phyloP scores from a whole-genome alignment of 2,888 invertebrate species.

The Tanytarsus gracilentus region DNA sequence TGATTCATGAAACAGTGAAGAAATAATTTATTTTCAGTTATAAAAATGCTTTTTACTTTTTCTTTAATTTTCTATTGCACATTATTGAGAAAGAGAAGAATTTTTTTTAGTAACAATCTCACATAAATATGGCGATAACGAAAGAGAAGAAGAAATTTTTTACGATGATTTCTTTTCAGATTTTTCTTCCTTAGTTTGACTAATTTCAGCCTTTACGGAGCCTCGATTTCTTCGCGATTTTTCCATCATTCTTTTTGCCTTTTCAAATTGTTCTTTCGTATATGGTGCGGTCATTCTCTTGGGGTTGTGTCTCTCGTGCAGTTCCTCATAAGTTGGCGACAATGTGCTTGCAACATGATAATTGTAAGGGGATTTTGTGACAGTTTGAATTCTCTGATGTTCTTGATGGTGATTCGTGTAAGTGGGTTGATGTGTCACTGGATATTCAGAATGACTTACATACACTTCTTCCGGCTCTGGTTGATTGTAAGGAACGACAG shows the following conservation, averaged over 20 bases:
- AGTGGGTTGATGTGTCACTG: neutral
- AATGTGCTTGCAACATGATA: conserved; percentile 37
- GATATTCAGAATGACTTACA: conserved; percentile 21
- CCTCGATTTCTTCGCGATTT: conserved; percentile 17
- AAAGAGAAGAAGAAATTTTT: neutral
- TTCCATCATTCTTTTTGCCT: conserved; percentile 30
- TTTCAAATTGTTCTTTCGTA: conserved; percentile 31
- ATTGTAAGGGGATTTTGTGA: conserved; percentile 36
- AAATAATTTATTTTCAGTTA: no score
- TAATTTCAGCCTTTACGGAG: neutral
- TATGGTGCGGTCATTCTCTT: conserved; percentile 30
- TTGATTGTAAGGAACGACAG: conserved; percentile 14
- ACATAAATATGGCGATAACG: conserved; percentile 26
- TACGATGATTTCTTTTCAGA: neutral
- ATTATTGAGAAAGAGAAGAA: neutral
- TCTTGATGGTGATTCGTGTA: conserved; percentile 7
- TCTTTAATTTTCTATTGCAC: neutral
- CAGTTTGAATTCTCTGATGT: no score
- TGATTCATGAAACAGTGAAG: no score
- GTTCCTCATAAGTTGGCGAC: conserved; percentile 2
- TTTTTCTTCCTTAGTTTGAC: neutral
- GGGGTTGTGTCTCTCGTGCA: conserved; percentile 22
- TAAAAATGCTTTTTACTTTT: no score
- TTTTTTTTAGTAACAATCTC: conserved; percentile 7
- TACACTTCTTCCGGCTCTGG: conserved; percentile 29